phyloP scores from a whole-genome alignment of 1,140 invertebrate genomes.

The Nylanderia fulva region DNA sequence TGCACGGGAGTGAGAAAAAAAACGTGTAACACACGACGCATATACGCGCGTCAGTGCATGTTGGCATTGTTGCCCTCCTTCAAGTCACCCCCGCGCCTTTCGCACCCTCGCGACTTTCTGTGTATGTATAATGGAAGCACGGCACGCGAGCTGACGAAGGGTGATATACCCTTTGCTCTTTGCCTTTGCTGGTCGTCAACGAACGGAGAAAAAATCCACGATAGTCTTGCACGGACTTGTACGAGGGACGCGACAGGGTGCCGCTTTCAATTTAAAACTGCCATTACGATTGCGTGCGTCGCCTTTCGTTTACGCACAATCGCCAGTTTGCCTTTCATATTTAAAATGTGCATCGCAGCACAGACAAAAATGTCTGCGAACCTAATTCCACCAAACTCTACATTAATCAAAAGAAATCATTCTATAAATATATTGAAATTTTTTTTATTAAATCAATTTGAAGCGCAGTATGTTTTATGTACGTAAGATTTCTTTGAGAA shows the following conservation, averaged over 20 bases:
- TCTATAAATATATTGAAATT: not conserved
- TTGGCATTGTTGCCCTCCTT: slow-evolving; percentile 73
- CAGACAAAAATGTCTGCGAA: not conserved
- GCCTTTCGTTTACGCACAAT: slow-evolving; percentile 42
- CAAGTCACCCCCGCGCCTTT: slow-evolving; percentile 59
- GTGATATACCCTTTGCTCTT: slow-evolving; percentile 70
- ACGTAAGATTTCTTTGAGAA: not conserved
- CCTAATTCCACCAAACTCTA: not conserved
- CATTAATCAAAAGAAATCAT: not conserved
- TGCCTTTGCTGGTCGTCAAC: slow-evolving; percentile 57
- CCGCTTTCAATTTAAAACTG: slow-evolving; percentile 49
- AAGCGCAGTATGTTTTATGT: not conserved
- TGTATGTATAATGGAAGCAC: slow-evolving; percentile 68
- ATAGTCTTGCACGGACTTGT: slow-evolving; percentile 17
- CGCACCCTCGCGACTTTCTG: slow-evolving; percentile 51
- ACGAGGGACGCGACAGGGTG: slow-evolving; percentile 16
- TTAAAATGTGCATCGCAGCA: slow-evolving; percentile 27
- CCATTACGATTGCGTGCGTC: slow-evolving; percentile 42
- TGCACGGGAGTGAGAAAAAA: slow-evolving; percentile 33
- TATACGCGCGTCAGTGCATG: slow-evolving; percentile 64
- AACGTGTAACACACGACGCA: slow-evolving; percentile 54
- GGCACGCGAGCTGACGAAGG: slow-evolving; percentile 65
- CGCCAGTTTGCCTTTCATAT: slow-evolving; percentile 40
- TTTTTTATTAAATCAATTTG: not conserved
- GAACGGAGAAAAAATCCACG: slow-evolving; percentile 52